Conservation (phyloP, 2,797 vertebrate genomes). For the Lateolabrax maculatus region DNA sequence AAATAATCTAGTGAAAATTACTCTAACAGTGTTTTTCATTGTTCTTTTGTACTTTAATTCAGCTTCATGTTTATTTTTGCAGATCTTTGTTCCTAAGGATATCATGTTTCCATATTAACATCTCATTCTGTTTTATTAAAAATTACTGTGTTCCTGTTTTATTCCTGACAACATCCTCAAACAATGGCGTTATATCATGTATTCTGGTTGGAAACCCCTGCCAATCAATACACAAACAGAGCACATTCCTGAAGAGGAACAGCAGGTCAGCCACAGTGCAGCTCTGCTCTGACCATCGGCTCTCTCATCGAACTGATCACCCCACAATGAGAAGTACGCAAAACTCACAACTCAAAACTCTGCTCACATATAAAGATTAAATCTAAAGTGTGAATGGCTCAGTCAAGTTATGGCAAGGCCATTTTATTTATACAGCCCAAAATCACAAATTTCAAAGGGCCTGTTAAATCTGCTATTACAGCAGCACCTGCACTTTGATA, state of each 20-base stretch:
- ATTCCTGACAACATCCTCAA: constrained; percentile 18
- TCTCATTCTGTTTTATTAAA: constrained; percentile 16
- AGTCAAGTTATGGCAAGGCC: background rate
- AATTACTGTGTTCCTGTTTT: background rate
- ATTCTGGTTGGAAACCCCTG: constrained; percentile 41
- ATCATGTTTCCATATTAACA: constrained; percentile 10
- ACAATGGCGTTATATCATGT: constrained; percentile 39
- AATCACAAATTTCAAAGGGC: background rate
- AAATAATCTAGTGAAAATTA: too few species aligned
- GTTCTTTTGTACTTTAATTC: background rate
- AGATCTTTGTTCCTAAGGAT: background rate
- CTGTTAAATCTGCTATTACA: background rate
- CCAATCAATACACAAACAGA: constrained; percentile 60
- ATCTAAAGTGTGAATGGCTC: background rate
- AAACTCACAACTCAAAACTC: background rate
- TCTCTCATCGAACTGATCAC: background rate
- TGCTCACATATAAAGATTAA: background rate
- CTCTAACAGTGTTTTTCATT: too few species aligned
- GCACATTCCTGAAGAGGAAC: constrained; percentile 55
- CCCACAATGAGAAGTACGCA: background rate
- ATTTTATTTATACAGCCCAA: background rate
- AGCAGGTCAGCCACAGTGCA: constrained; percentile 53
- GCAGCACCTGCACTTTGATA: background rate
- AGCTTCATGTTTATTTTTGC: constrained; percentile 2
- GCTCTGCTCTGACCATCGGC: constrained; percentile 40